Percentiles rank a stretch among this genome's conserved stretches.
Evolutionary conservation across 2,113 vertebrate genomes (phyloP).

Genomic region (Sclerurus mexicanus): DNA sequence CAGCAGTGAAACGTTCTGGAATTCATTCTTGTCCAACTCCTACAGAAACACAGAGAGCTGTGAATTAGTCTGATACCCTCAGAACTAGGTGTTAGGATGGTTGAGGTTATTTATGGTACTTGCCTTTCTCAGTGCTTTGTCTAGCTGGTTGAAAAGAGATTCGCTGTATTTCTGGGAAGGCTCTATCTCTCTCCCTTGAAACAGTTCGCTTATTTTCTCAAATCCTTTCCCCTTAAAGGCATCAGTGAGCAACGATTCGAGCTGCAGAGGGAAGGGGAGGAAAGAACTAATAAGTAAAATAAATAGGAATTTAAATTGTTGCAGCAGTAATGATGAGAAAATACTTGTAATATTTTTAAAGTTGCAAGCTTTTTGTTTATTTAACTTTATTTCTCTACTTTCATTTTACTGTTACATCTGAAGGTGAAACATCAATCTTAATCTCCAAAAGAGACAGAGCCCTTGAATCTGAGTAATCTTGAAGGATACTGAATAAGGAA

Average conservation of each 20-base stretch:
- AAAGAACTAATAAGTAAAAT: not conserved
- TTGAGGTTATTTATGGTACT: not conserved
- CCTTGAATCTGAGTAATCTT: fast-evolving
- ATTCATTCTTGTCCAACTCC: conserved; percentile 81
- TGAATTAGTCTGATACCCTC: not conserved
- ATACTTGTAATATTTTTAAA: not conserved
- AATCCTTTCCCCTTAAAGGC: conserved; percentile 66
- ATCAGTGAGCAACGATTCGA: conserved; percentile 61
- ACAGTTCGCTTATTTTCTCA: conserved; percentile 59
- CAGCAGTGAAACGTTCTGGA: conserved; percentile 70
- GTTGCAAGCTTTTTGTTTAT: fast-evolving
- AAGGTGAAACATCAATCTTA: not conserved
- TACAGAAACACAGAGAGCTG: conserved; percentile 1
- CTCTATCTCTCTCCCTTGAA: conserved; percentile 38
- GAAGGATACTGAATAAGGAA: fast-evolving
- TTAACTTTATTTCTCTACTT: not conserved
- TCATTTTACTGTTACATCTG: not conserved
- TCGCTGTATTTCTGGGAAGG: conserved; percentile 59
- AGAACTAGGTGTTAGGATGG: fast-evolving
- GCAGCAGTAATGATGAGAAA: not conserved
- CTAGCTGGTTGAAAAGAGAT: conserved; percentile 56
- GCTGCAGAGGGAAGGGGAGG: conserved; percentile 26
- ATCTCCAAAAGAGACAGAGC: not conserved
- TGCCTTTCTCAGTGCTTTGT: conserved; percentile 65
- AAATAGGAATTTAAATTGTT: fast-evolving